These are phyloP conservation scores for Drosophila dives DNA, from an alignment of 2,888 invertebrate genomes.

Conservation along the genomic window DNA sequence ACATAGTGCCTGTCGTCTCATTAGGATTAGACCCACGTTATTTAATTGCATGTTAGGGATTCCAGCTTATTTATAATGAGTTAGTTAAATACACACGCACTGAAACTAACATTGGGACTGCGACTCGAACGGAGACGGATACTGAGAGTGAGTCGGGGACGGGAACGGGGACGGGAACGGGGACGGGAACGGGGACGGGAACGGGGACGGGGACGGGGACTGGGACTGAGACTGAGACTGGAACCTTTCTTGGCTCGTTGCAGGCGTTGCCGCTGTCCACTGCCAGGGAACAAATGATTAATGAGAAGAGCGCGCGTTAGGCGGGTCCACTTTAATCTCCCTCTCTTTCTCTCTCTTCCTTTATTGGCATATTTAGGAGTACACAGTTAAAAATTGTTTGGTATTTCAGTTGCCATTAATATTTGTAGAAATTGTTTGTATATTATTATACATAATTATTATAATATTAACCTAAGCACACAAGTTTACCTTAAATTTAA, in stretches of 20 bases:
- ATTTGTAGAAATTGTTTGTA: neutral
- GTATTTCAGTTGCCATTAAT: neutral
- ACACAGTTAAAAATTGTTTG: neutral
- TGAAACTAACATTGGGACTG: conserved; percentile 18
- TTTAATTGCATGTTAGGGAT: conserved; percentile 80
- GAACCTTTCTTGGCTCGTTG: conserved; percentile 33
- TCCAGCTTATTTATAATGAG: conserved; percentile 80
- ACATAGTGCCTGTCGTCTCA: conserved; percentile 80
- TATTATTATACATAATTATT: neutral
- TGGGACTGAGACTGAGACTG: neutral
- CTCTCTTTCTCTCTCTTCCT: conserved; percentile 8
- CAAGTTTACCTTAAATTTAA: neutral
- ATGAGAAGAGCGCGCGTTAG: conserved; percentile 70
- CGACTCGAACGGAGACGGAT: conserved; percentile 2
- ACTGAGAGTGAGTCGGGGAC: neutral
- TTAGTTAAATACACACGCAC: conserved; percentile 79
- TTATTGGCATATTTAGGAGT: conserved; percentile 5
- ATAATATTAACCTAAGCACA: neutral
- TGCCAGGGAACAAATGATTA: conserved; percentile 69
- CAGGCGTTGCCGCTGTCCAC: conserved; percentile 65
- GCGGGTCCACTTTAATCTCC: conserved; percentile 50
- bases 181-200: neutral
- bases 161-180: conserved; percentile 9
- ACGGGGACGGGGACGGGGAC: conserved; percentile 5
- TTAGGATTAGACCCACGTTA: conserved; percentile 81